A percentile compares a stretch with the other conserved stretches of the same genome.
These are phyloP conservation scores for Rhea americana DNA, from an alignment of 2,113 vertebrate genomes.

Conservation along the genomic window DNA sequence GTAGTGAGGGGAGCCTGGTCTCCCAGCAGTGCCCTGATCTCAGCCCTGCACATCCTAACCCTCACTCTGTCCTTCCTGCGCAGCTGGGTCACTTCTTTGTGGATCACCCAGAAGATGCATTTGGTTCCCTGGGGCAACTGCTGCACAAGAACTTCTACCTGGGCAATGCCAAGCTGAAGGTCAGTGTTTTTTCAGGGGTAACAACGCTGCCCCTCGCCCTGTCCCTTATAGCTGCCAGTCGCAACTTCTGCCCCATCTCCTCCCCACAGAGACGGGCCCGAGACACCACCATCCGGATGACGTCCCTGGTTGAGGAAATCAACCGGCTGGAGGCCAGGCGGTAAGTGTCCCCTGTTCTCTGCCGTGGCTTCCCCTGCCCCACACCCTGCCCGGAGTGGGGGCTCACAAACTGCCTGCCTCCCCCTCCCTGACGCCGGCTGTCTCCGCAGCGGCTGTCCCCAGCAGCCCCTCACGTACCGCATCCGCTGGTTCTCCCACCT, in stretches of 20 bases:
- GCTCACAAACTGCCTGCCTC: background rate
- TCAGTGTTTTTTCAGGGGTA: background rate
- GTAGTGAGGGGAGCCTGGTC: too few relatives aligned
- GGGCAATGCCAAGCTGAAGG: slow-evolving; percentile 7
- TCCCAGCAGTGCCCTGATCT: too few relatives aligned
- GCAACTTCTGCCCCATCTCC: background rate
- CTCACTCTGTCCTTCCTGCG: accelerated
- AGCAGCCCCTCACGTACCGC: background rate
- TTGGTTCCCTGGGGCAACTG: slow-evolving; percentile 35
- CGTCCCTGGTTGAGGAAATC: background rate
- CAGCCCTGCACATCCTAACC: accelerated
- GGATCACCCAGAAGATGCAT: slow-evolving; percentile 40
- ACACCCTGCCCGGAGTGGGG: too few relatives aligned
- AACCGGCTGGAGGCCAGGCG: slow-evolving; percentile 5
- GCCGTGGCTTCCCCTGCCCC: too few relatives aligned
- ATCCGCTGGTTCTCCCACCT: slow-evolving; percentile 60
- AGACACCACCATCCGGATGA: slow-evolving; percentile 39
- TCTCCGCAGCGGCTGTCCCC: background rate
- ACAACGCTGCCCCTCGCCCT: accelerated
- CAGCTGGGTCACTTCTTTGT: slow-evolving; percentile 55
- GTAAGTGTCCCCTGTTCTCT: background rate
- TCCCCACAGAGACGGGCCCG: background rate
- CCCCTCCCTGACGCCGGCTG: accelerated
- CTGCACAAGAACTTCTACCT: slow-evolving; percentile 48
- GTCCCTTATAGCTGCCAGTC: background rate